Base-by-base conservation (phyloP, 1,140 invertebrate species). In the Neotoxoptera formosana region DNA sequence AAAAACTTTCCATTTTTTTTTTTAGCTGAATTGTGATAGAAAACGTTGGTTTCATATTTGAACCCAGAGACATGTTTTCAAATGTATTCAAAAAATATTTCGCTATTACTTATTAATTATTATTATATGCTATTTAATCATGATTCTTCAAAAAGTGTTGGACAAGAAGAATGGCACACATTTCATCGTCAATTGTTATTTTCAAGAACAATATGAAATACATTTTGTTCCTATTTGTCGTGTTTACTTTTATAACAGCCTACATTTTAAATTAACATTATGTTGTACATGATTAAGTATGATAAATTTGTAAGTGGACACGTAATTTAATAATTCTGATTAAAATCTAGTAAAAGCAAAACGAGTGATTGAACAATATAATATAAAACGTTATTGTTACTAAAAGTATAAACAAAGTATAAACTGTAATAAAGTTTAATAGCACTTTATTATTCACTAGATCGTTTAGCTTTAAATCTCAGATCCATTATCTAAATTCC, bases 401-500 rank as follows among this genome's bases (percentile, higher is more conserved):
- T 47, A 87, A 47, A 48, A 47, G 45, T 87, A 87, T 76, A 25
- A 86, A 45, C 83, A 86, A 86, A 86, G 36, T 41, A 86, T 88
- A 88, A 88, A 88, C 47, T 88, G 86, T 48, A 34, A 88, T 51
- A 51, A 89, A 87, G 84, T 87, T 84, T 87, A 87, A 51, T 89
- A 53, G 87, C 48, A 53, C 87, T 53, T 87, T 89, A 89, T 53
- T 89, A 53, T 89, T 53, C 87, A 34, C 47, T 89, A 53, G 48
- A 53, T 89, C n/a, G 87, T 89, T 89, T 89, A 53, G n/a, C 48
- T 51, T 89, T 89, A 89, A 89, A 53, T 53, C 21, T 89, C n/a
- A 30, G 30, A 53, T 89, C 87, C 48, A 89, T 53, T 89, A 89
- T 53, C 30, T 53, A 89, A 89, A 89, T 89, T 51, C 48, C 87